Base-by-base conservation (phyloP, 2,797 vertebrate species). In the Pseudochromis fuscus region DNA sequence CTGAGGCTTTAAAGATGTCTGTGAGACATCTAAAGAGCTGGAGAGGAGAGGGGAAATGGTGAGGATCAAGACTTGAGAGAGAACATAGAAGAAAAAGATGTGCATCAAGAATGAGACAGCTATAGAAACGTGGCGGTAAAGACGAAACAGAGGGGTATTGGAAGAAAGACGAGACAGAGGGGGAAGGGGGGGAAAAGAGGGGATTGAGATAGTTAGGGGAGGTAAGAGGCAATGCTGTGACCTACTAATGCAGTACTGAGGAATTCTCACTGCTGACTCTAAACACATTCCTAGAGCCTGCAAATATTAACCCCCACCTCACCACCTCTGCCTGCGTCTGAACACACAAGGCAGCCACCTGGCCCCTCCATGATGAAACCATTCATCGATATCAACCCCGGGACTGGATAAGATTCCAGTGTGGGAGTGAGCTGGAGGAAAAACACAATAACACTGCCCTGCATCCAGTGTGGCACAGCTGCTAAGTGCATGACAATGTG, bases 241-340 rank as follows among this genome's bases (percentile, higher is more conserved):
- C 91, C 91, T 92, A 93, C 91, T 92, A 93, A 94, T 90, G 90
- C 85, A 89, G 79, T 88, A 90, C 87, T 90, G 89, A 93, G 92
- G 93, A 94, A 93, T 94, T 92, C 90, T 94, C 84, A 79, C 82
- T 90, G 89, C 90, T 89, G 87, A 94, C 90, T 93, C 84, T 84
- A 90, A 94, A 94, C 92, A 89, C 93, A 94, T 94, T 94, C 92
- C 92, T 90, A 75, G 79, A 80, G 88, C 89, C 90, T 90, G 91
- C 86, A 93, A 89, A 92, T 88, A 88, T 94, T 94, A 94, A 94
- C 92, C 92, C 93, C 86, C 88, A 90, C 84, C 74, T 83, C 60
- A 67, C 91, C 88, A 79, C 82, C 81, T 80, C 81, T 28, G 73
- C 74, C 65, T 86, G 72, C 73, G 53, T 82, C 73, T 75, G 72